phyloP scores from a whole-genome alignment of 2,888 invertebrate genomes.

The Eucera pruinosa region DNA sequence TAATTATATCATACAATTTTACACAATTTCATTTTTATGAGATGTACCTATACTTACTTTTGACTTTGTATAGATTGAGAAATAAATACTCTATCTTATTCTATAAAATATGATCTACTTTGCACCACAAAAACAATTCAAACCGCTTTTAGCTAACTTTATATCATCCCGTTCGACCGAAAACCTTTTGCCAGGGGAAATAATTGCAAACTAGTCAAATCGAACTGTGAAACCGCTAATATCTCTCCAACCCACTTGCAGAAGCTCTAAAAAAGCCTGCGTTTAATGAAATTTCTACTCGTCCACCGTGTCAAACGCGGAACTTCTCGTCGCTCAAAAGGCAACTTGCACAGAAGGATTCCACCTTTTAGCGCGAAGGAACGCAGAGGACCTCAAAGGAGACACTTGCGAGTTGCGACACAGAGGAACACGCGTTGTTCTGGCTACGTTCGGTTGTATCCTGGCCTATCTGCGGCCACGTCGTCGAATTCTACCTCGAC shows the following conservation, averaged over 20 bases:
- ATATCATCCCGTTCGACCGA: too few relatives aligned
- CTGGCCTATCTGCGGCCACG: slow-evolving; percentile 56
- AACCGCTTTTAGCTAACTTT: neutral
- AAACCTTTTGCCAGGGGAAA: neutral
- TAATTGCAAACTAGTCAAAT: neutral
- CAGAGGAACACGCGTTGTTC: slow-evolving; percentile 31
- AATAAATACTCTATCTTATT: too few relatives aligned
- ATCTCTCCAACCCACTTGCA: neutral
- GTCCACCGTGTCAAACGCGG: slow-evolving; percentile 23
- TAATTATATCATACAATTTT: too few relatives aligned
- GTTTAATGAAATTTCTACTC: slow-evolving; percentile 40
- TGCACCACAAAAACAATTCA: too few relatives aligned
- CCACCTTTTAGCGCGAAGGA: slow-evolving; percentile 18
- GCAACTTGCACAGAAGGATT: slow-evolving; percentile 25
- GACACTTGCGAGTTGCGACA: slow-evolving; percentile 14
- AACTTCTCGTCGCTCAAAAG: slow-evolving; percentile 9
- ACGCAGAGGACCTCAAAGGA: slow-evolving; percentile 35
- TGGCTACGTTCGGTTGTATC: slow-evolving; percentile 18
- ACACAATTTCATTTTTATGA: too few relatives aligned
- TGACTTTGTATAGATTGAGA: too few relatives aligned
- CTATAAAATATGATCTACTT: too few relatives aligned
- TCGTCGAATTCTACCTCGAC: slow-evolving; percentile 60
- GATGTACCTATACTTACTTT: too few relatives aligned
- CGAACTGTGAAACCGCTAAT: slow-evolving; percentile 8
- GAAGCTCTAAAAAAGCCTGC: neutral